Evolutionary conservation across 2,797 vertebrate genomes (phyloP), one percentile per base, ranked within the genome.

Genomic region (Oceanodroma leucorhoa): DNA sequence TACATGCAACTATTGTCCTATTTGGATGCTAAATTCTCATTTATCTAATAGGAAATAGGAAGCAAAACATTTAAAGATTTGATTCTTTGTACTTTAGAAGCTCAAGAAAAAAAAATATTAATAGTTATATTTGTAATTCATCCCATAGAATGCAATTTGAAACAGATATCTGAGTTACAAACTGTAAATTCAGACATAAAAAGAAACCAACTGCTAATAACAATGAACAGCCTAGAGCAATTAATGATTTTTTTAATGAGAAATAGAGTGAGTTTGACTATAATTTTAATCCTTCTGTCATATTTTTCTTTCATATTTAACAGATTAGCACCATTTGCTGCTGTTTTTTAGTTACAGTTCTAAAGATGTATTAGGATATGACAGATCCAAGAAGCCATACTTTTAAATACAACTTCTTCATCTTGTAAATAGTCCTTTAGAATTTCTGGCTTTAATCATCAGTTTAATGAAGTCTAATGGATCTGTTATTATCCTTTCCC

Each of bases 381-480:
- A 83, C 30, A 55, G 72, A 80, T 61, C 55, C 84, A 96, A 58
- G 53, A 60, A 93, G 23, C 38, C 77, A 76, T 65, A 88, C 78
- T 43, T 91, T 64, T 43, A 93, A 26, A 54, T 71, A 89, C 92
- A 90, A 93, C 54, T 95, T 86, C 32, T 65, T 95, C 83, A 70
- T 87, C 94, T 93, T 79, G 55, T 89, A 95, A 95, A 95, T 73
- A 38, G 53, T 32, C 50, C 82, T 84, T 89, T 38, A 50, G 87
- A 69, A 73, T 32, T 82, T 77, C 84, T 94, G 78, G 61, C 93
- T 91, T 97, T 96, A 94, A 93, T 95, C 89, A 89, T 91, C 36
- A 87, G 65, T 94, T 93, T 95, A 95, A 96, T 61, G 93, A 95
- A 83, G 82, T 93, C 92, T 97, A 94, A 97, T 91, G 94, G 81